Percentiles rank a stretch among this genome's conserved stretches.
Conservation (phyloP, 2,888 invertebrate genomes). For the Trachelus stipa region DNA sequence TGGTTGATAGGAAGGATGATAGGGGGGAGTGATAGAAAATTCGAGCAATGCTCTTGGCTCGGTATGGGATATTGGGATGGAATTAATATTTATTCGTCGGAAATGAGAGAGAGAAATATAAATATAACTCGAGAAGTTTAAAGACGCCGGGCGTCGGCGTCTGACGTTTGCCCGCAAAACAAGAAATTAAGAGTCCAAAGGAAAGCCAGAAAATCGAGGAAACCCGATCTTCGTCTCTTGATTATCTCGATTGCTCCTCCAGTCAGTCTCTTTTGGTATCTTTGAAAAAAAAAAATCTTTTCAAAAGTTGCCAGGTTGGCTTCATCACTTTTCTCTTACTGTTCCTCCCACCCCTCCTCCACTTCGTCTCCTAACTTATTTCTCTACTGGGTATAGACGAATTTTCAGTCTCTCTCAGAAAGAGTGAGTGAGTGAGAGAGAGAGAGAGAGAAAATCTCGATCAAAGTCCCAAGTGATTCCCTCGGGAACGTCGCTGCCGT, state of each 20-base stretch:
- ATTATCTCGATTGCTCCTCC: not conserved
- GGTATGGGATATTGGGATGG: constrained; percentile 25
- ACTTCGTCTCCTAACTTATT: constrained; percentile 24
- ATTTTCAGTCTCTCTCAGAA: constrained; percentile 11
- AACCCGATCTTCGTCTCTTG: not conserved
- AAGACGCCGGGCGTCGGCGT: not conserved
- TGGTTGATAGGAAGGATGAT: not conserved
- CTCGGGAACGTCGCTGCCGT: constrained; percentile 14
- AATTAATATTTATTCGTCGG: constrained; percentile 41
- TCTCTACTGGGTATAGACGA: constrained; percentile 21
- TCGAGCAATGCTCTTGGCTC: constrained; percentile 8
- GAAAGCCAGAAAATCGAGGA: not conserved
- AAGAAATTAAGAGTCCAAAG: not conserved
- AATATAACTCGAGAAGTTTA: constrained; percentile 30
- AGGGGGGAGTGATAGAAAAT: not conserved
- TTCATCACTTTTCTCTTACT: not conserved
- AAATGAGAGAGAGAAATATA: constrained; percentile 40
- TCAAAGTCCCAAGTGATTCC: constrained; percentile 13
- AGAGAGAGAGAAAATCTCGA: not conserved
- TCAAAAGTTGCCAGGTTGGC: not conserved
- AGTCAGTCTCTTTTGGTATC: not conserved
- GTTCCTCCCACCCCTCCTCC: not conserved
- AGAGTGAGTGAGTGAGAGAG: not conserved
- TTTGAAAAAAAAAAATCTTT: not conserved
- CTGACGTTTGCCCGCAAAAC: not conserved